Percentiles rank a stretch among this genome's conserved stretches.
These are phyloP conservation scores for Tachypleus tridentatus DNA, from an alignment of 1,140 invertebrate genomes.

Conservation along the genomic window DNA sequence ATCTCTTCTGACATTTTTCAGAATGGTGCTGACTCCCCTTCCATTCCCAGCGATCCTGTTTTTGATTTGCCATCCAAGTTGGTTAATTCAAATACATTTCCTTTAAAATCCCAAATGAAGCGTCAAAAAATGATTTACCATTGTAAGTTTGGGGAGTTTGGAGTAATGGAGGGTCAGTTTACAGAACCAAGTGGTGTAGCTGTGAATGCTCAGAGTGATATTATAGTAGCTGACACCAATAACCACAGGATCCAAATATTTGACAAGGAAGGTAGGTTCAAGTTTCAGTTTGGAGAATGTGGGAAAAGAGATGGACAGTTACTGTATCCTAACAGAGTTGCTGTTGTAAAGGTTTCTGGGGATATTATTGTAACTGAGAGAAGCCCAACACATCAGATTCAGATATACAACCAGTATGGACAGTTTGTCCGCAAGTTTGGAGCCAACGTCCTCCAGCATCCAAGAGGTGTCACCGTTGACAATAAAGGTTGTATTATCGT, in stretches of 20 bases:
- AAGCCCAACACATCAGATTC: constrained; percentile 89
- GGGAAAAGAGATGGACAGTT: constrained; percentile 83
- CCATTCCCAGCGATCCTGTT: constrained; percentile 19
- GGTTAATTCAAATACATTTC: constrained; percentile 69
- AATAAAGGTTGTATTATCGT: constrained; percentile 95
- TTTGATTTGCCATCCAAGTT: constrained; percentile 53
- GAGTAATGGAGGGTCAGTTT: constrained; percentile 96
- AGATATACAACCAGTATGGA: constrained; percentile 99
- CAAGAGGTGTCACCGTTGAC: constrained; percentile 91
- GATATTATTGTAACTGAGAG: constrained; percentile 98
- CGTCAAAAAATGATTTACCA: constrained; percentile 99
- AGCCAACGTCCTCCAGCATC: constrained; percentile 95
- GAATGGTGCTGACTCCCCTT: constrained; percentile 35
- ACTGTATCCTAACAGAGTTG: constrained; percentile 94
- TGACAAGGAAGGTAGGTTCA: constrained; percentile 97
- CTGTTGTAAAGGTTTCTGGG: constrained; percentile 90
- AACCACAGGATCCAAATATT: constrained; percentile 99
- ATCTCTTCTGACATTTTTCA: constrained; percentile 62
- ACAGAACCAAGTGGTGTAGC: constrained; percentile 98
- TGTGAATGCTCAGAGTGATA: constrained; percentile 97
- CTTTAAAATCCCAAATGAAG: constrained; percentile 91
- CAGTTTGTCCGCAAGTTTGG: constrained; percentile 98
- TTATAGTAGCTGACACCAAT: constrained; percentile 99
- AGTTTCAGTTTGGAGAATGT: constrained; percentile 99
- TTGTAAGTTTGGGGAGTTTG: constrained; percentile 99